Evolutionary conservation across 2,797 vertebrate genomes (phyloP).

Genomic region (Gobio occitaniae): DNA sequence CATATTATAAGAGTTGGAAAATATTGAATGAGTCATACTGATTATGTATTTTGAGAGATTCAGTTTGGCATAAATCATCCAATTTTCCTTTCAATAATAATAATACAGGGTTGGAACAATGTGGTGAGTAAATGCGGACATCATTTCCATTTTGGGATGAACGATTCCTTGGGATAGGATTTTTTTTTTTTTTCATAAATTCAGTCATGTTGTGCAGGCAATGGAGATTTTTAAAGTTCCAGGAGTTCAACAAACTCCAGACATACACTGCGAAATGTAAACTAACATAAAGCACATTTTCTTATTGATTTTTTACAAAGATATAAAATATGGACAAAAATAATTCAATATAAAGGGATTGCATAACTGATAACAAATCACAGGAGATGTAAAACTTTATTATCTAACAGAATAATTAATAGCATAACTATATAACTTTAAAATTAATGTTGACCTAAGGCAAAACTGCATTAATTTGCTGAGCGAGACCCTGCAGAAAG

Average conservation of each 20-base stretch:
- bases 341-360: constrained; percentile 2
- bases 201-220: constrained; percentile 1
- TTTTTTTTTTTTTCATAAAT: constrained; percentile 8
- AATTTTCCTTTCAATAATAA: neutral
- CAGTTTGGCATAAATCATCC: neutral
- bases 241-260: neutral
- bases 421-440: constrained; percentile 28
- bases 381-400: constrained; percentile 21
- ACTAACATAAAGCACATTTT: neutral
- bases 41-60: neutral
- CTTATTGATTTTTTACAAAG: constrained; percentile 5
- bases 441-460: constrained; percentile 43
- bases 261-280: neutral
- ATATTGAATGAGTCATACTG: neutral
- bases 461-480: constrained; percentile 42
- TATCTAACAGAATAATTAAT: constrained; percentile 42
- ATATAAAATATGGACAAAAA: constrained; percentile 11
- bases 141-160: neutral
- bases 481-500: constrained; percentile 12
- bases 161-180: constrained; percentile 9
- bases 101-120: neutral
- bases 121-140: neutral
- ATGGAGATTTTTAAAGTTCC: constrained; percentile 3
- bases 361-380: constrained; percentile 12
- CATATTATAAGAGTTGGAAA: neutral